phyloP scores from a whole-genome alignment of 2,888 invertebrate species.

The Blera fallax region DNA sequence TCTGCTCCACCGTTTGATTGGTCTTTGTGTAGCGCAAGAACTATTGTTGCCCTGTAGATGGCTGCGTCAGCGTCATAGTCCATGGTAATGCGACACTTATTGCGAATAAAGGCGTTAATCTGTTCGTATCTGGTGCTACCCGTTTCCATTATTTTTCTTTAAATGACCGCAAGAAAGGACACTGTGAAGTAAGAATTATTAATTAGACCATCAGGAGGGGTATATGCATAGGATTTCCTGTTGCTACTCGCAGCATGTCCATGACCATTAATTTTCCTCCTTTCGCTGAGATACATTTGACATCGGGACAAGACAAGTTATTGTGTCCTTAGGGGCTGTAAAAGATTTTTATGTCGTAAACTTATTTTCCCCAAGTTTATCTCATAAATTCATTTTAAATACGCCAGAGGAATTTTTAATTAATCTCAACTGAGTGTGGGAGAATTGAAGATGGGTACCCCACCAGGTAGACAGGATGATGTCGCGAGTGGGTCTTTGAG shows the following conservation, averaged over 20 bases:
- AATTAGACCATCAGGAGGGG: neutral
- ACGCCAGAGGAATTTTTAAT: neutral
- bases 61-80: neutral
- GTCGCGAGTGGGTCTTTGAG: neutral
- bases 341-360: neutral
- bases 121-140: neutral
- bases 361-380: neutral
- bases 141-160: neutral
- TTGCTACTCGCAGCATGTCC: neutral
- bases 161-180: neutral
- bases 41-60: neutral
- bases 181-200: neutral
- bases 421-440: neutral
- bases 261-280: neutral
- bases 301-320: neutral
- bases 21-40: neutral
- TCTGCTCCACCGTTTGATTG: neutral
- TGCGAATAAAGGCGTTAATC: neutral
- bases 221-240: neutral
- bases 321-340: neutral
- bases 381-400: neutral
- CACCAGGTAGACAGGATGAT: neutral
- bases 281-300: neutral
- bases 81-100: neutral
- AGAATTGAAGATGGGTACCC: neutral